Conservation (phyloP, 2,113 vertebrate species). For the Takifugu flavidus region DNA sequence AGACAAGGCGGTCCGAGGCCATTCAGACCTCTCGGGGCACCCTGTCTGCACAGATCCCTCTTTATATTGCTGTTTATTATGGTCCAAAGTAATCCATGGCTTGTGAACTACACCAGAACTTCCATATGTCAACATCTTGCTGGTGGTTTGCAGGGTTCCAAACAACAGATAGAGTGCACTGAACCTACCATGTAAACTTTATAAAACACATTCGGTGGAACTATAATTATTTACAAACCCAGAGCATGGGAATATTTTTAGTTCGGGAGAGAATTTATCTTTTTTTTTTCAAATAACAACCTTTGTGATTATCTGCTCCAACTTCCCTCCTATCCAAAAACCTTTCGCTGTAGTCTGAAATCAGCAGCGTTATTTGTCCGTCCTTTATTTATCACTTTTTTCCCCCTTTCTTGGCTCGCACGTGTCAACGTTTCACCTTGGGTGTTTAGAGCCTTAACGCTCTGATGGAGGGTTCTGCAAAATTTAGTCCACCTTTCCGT, state of each 20-base stretch:
- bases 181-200: slow-evolving; percentile 99
- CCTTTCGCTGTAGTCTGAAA: background rate
- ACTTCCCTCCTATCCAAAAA: background rate
- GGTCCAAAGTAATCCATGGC: slow-evolving; percentile 90
- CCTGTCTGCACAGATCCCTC: slow-evolving; percentile 91
- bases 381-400: slow-evolving; percentile 24
- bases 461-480: slow-evolving; percentile 62
- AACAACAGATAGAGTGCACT: slow-evolving; percentile 98
- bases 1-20: slow-evolving; percentile 78
- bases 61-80: slow-evolving; percentile 99
- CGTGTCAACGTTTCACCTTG: slow-evolving; percentile 53
- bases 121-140: slow-evolving; percentile 98
- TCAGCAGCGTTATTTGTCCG: slow-evolving; percentile 9
- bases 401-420: slow-evolving; percentile 47
- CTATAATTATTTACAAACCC: slow-evolving; percentile 99
- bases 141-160: slow-evolving; percentile 96
- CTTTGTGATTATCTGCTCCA: background rate
- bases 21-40: slow-evolving; percentile 55
- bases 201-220: slow-evolving; percentile 98
- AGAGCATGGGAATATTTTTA: slow-evolving; percentile 85
- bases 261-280: slow-evolving; percentile 44
- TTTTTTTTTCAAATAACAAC: slow-evolving; percentile 63
- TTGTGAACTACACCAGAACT: slow-evolving; percentile 88
- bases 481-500: slow-evolving; percentile 66
- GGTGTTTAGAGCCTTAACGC: slow-evolving; percentile 54